Conservation (phyloP, 2,888 invertebrate genomes). For the Dendrolimus pini region DNA sequence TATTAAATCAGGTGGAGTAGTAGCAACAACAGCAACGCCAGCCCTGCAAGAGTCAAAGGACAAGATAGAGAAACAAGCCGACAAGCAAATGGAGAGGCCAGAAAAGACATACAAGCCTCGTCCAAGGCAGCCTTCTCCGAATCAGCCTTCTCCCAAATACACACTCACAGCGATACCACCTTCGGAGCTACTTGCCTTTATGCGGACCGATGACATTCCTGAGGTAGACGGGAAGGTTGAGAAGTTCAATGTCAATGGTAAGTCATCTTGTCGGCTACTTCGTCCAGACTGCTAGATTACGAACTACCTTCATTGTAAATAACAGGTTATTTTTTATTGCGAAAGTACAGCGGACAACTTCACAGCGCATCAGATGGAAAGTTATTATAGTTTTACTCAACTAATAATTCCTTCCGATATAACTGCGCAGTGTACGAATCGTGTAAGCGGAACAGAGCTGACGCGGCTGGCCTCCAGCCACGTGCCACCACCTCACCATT, state of each 20-base stretch:
- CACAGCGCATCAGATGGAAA: no score
- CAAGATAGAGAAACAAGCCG: slow-evolving; percentile 9
- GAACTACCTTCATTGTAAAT: no score
- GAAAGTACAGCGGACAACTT: no score
- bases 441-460: no score
- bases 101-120: slow-evolving; percentile 14
- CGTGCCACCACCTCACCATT: no score
- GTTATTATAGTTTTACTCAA: no score
- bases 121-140: slow-evolving; percentile 15
- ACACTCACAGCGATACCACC: slow-evolving; percentile 4
- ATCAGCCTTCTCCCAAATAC: slow-evolving; percentile 11
- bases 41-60: slow-evolving; percentile 17
- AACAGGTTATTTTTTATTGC: no score
- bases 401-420: no score
- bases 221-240: slow-evolving; percentile 22
- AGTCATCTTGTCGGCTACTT: slow-evolving; percentile 6
- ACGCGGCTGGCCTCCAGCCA: no score
- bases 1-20: slow-evolving; percentile 26
- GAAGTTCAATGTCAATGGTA: slow-evolving; percentile 52
- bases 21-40: slow-evolving; percentile 37
- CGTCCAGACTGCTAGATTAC: no score
- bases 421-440: no score
- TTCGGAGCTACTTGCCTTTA: slow-evolving; percentile 12
- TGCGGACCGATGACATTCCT: slow-evolving; percentile 19
- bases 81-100: slow-evolving; percentile 15